Conservation (phyloP, 2,797 vertebrate genomes). For the Dendrocincla fuliginosa region DNA sequence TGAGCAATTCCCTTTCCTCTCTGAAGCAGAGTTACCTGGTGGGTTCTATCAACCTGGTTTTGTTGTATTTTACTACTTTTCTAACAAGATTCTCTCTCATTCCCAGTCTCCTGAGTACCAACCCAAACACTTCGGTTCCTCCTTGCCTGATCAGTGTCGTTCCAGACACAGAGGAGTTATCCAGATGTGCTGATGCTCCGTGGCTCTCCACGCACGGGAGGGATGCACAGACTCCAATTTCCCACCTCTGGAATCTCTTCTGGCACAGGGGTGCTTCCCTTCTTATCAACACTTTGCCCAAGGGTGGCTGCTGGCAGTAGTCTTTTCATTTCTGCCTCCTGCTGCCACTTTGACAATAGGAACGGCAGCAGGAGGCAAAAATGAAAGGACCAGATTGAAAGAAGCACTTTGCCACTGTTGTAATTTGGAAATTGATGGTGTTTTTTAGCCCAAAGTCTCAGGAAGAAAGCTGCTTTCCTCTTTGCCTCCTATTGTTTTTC, state of each 20-base stretch:
- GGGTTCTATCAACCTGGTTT: rapidly evolving
- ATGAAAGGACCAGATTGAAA: slow-evolving; percentile 68
- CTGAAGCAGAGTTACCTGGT: neutral
- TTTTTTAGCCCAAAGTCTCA: slow-evolving; percentile 65
- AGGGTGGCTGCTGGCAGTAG: slow-evolving; percentile 37
- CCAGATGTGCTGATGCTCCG: neutral
- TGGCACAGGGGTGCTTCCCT: neutral
- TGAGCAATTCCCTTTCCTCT: neutral
- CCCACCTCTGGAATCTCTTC: slow-evolving; percentile 5
- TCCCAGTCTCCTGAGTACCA: neutral
- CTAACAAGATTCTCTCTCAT: neutral
- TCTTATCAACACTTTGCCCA: slow-evolving; percentile 50
- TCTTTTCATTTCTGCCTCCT: slow-evolving; percentile 55
- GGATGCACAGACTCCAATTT: neutral
- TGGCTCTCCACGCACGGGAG: neutral
- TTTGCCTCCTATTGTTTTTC: slow-evolving; percentile 65
- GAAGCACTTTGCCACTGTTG: slow-evolving; percentile 65
- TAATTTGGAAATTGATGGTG: slow-evolving; percentile 69
- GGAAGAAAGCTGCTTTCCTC: slow-evolving; percentile 65
- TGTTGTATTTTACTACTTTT: neutral
- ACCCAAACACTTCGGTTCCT: neutral
- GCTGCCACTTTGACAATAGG: slow-evolving; percentile 58
- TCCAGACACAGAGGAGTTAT: neutral
- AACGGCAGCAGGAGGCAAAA: slow-evolving; percentile 59
- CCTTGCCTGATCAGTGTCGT: neutral